Conservation (phyloP, 2,113 vertebrate species). For the Anguilla rostrata region DNA sequence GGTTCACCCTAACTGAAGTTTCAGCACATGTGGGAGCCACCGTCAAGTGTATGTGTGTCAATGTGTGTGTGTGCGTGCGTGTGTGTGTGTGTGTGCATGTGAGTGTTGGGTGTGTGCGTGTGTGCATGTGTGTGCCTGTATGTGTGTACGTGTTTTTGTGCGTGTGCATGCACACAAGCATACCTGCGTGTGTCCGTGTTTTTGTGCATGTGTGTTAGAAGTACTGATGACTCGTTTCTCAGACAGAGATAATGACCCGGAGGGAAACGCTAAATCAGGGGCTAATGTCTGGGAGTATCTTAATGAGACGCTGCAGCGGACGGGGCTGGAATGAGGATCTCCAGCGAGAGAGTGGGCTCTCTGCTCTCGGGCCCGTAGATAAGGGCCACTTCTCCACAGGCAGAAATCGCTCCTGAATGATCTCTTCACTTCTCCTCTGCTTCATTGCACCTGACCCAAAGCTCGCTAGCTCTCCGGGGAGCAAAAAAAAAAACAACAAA, state of each 20-base stretch:
- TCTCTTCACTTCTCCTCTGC: background rate
- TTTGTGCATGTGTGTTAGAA: background rate
- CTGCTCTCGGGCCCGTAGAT: background rate
- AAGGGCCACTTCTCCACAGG: background rate
- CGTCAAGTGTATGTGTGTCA: too few relatives aligned
- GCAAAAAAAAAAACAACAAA: background rate
- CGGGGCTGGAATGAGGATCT: background rate
- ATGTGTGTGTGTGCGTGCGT: too few relatives aligned
- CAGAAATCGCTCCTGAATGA: background rate
- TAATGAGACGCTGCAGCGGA: background rate
- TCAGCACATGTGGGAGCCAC: too few relatives aligned
- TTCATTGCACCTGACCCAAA: slow-evolving; percentile 4
- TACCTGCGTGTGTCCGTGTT: background rate
- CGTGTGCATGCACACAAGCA: background rate
- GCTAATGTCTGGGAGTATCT: background rate
- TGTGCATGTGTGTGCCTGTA: background rate
- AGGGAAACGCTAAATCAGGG: background rate
- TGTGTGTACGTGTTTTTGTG: background rate
- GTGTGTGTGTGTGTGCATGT: background rate
- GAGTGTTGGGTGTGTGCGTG: background rate
- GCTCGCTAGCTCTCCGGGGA: slow-evolving; percentile 4
- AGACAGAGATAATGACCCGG: background rate
- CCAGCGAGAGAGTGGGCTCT: background rate
- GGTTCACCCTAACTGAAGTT: too few relatives aligned
- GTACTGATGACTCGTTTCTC: too few relatives aligned